A percentile compares a stretch with the other conserved stretches of the same genome.
Conservation (phyloP, 2,888 invertebrate species). For the Scaptomyza polygonia region DNA sequence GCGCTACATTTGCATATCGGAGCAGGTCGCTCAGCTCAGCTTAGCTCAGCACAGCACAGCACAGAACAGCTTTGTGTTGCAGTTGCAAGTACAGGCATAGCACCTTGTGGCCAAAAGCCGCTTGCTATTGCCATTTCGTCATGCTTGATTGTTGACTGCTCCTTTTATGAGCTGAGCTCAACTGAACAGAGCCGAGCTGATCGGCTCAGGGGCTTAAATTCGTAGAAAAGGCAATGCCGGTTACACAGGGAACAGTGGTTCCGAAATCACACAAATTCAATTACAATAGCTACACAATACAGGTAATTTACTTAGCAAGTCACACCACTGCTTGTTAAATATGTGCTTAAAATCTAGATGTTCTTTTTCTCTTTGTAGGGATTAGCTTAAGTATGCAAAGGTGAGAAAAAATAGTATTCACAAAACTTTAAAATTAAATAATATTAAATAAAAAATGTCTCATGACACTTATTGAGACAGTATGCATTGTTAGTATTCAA, state of each 20-base stretch:
- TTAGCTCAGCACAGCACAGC: not conserved
- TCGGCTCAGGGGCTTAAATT: slow-evolving; percentile 55
- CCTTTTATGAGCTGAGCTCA: slow-evolving; percentile 72
- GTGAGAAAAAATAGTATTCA: too few species aligned
- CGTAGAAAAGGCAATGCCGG: slow-evolving; percentile 57
- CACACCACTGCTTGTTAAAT: not conserved
- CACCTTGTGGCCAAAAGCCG: slow-evolving; percentile 65
- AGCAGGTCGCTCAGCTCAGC: slow-evolving; percentile 23
- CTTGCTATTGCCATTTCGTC: slow-evolving; percentile 74
- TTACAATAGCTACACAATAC: not conserved
- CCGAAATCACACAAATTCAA: slow-evolving; percentile 8
- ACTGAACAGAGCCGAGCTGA: slow-evolving; percentile 40
- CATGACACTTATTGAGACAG: too few species aligned
- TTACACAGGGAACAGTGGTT: slow-evolving; percentile 53
- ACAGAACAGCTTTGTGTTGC: not conserved
- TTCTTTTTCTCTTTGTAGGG: not conserved
- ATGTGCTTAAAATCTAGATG: not conserved
- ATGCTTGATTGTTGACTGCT: slow-evolving; percentile 75
- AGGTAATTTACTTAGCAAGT: not conserved
- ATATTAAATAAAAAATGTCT: too few species aligned
- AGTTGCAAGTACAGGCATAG: slow-evolving; percentile 13
- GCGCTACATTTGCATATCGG: slow-evolving; percentile 66
- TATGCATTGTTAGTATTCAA: too few species aligned
- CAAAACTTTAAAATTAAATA: too few species aligned
- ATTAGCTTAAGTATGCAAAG: too few species aligned